These are phyloP conservation scores for Phengaris arion DNA, from an alignment of 2,888 invertebrate genomes.

Conservation along the genomic window DNA sequence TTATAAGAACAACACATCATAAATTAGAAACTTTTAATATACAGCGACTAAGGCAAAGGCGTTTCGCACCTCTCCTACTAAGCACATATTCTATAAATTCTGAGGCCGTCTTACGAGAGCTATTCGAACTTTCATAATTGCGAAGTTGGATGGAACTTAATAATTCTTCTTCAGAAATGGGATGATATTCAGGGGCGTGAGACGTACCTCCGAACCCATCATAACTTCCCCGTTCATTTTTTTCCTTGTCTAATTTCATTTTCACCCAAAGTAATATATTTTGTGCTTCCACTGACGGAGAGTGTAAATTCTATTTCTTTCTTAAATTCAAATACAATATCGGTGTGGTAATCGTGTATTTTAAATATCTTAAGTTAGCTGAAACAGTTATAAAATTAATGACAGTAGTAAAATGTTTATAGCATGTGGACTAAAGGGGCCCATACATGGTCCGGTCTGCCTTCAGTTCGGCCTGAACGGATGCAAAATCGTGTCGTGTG, in stretches of 20 bases:
- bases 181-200: slow-evolving; percentile 75
- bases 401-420: too few relatives aligned
- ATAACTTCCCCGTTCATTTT: slow-evolving; percentile 55
- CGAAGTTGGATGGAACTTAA: slow-evolving; percentile 78
- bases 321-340: too few relatives aligned
- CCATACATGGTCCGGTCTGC: too few relatives aligned
- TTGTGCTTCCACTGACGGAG: background rate
- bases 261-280: slow-evolving; percentile 13
- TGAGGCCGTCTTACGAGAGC: slow-evolving; percentile 75
- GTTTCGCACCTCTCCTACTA: slow-evolving; percentile 54
- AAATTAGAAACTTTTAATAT: slow-evolving; percentile 23
- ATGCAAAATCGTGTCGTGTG: too few relatives aligned
- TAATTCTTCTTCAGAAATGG: slow-evolving; percentile 79
- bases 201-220: slow-evolving; percentile 59
- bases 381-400: too few relatives aligned
- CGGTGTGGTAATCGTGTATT: too few relatives aligned
- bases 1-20: slow-evolving; percentile 2
- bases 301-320: background rate
- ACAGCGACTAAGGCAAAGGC: slow-evolving; percentile 45
- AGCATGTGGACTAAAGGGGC: too few relatives aligned
- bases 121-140: slow-evolving; percentile 80
- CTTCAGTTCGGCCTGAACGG: too few relatives aligned
- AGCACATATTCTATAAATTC: slow-evolving; percentile 78
- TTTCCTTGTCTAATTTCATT: slow-evolving; percentile 46
- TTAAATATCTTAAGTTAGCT: too few relatives aligned